Evolutionary conservation across 2,113 vertebrate genomes (phyloP).

Genomic region (Syrrhaptes paradoxus): DNA sequence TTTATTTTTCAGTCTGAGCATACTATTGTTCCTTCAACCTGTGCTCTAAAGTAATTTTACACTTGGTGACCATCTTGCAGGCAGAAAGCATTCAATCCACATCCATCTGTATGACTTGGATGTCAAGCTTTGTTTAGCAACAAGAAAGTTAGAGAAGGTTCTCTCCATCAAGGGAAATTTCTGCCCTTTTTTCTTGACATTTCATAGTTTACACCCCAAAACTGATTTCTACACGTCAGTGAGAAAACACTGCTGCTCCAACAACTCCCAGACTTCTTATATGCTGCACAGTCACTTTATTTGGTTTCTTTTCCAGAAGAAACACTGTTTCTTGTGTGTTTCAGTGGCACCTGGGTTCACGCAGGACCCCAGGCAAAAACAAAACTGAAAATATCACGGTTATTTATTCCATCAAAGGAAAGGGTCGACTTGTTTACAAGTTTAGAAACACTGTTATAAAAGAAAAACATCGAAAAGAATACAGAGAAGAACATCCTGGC

Average conservation of each 20-base stretch:
- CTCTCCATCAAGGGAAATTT: background rate
- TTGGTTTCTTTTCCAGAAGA: background rate
- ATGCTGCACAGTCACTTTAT: background rate
- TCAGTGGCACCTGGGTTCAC: background rate
- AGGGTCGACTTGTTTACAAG: background rate
- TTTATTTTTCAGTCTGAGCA: background rate
- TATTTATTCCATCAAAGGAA: background rate
- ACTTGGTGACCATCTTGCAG: background rate
- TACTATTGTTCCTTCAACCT: background rate
- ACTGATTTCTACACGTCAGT: background rate
- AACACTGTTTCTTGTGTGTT: background rate
- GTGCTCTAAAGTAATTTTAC: background rate
- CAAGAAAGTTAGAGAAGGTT: background rate
- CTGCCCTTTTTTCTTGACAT: background rate
- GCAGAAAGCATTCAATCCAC: background rate
- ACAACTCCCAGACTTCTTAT: background rate
- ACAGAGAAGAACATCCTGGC: background rate
- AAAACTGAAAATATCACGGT: background rate
- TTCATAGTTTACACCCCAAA: background rate
- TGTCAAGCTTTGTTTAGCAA: background rate
- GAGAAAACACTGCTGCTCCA: background rate
- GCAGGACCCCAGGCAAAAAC: background rate
- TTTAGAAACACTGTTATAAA: background rate
- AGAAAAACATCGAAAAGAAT: background rate
- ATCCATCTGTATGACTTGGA: background rate